These are phyloP conservation scores for Microctenopoma stevenorrisi DNA, from an alignment of 2,797 vertebrate species.

Conservation along the genomic window DNA sequence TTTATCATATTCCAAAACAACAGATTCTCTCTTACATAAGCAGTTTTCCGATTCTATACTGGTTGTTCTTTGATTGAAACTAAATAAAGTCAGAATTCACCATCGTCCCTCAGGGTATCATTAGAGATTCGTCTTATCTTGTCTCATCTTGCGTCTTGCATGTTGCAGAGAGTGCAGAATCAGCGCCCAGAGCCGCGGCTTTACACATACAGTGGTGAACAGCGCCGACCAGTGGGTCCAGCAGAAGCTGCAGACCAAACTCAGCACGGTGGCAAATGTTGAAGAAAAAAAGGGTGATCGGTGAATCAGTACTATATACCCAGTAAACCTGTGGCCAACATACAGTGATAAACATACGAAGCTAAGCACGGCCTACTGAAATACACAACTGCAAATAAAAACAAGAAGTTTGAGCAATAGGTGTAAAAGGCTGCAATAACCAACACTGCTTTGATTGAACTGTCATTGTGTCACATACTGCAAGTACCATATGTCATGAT, in stretches of 20 bases:
- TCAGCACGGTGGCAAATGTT: neutral
- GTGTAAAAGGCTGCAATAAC: neutral
- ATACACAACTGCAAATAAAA: neutral
- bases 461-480: neutral
- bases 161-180: neutral
- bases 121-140: conserved; percentile 27
- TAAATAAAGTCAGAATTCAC: neutral
- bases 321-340: neutral
- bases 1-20: neutral
- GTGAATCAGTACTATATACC: neutral
- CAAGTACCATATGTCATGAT: neutral
- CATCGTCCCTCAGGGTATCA: conserved; percentile 2
- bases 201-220: conserved; percentile 69
- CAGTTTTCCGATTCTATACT: neutral
- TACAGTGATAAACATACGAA: too few species aligned
- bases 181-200: neutral
- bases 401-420: neutral
- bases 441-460: neutral
- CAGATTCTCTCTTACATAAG: neutral
- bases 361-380: too few species aligned
- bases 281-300: neutral
- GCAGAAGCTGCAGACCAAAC: neutral
- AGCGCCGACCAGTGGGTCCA: conserved; percentile 73
- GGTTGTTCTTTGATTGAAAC: conserved; percentile 1
- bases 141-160: conserved; percentile 19